phyloP scores from a whole-genome alignment of 2,113 vertebrate species.

The Neofelis nebulosa region DNA sequence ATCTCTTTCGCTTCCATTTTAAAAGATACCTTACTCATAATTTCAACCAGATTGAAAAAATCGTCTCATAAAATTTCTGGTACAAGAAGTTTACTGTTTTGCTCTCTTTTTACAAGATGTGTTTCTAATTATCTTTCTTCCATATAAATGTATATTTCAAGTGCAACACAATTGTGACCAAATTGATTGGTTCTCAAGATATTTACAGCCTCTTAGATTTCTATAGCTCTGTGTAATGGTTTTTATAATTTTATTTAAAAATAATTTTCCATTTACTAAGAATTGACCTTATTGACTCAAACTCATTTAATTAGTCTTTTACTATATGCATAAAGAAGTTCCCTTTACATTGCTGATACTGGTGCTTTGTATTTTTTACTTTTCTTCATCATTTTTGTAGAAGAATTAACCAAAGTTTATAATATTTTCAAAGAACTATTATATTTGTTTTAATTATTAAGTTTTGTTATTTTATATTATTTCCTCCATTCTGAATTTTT shows the following conservation, averaged over 20 bases:
- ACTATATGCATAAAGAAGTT: background rate
- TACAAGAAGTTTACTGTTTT: background rate
- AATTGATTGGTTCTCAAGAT: background rate
- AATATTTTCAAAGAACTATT: background rate
- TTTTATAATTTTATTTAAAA: background rate
- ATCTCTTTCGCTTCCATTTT: slow-evolving; percentile 45
- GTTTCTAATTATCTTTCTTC: background rate
- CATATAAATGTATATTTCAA: background rate
- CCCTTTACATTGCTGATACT: background rate
- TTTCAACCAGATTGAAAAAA: slow-evolving; percentile 39
- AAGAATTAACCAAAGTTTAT: background rate
- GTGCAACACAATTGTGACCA: background rate
- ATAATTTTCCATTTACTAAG: background rate
- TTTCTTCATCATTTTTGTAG: background rate
- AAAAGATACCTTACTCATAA: slow-evolving; percentile 48
- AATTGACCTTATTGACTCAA: background rate
- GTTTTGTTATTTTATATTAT: background rate
- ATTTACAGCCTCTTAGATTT: background rate
- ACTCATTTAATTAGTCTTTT: background rate
- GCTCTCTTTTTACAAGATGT: background rate
- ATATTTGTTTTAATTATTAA: background rate
- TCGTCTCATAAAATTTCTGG: background rate
- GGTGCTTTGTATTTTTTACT: background rate
- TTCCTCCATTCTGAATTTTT: background rate
- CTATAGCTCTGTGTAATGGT: background rate